A percentile compares a stretch with the other conserved stretches of the same genome.
Conservation (phyloP, 2,113 vertebrate genomes). For the Picathartes gymnocephalus region DNA sequence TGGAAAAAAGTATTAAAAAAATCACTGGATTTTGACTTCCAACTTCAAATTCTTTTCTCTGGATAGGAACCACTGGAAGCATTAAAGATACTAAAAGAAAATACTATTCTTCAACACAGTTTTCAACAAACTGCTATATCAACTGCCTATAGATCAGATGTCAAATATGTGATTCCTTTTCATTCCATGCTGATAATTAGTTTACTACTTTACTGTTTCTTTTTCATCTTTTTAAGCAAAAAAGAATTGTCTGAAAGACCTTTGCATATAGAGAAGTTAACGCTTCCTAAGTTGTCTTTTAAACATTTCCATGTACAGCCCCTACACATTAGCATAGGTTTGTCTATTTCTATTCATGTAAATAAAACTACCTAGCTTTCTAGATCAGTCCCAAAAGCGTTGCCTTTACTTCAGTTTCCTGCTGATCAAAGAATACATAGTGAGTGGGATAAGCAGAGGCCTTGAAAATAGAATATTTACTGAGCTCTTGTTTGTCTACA, state of each 20-base stretch:
- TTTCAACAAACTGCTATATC: background rate
- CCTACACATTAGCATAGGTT: background rate
- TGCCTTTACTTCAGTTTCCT: background rate
- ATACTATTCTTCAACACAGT: background rate
- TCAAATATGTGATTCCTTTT: background rate
- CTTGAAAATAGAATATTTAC: conserved; percentile 9
- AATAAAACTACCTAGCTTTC: conserved; percentile 3
- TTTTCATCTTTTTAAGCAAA: background rate
- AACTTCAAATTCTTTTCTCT: background rate
- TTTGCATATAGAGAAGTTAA: background rate
- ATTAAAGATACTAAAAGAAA: background rate
- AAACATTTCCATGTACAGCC: background rate
- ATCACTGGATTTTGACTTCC: background rate
- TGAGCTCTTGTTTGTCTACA: conserved; percentile 12
- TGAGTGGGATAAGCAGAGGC: background rate
- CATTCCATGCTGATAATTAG: background rate
- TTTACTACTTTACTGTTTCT: background rate
- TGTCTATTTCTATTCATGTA: background rate
- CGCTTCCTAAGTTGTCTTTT: background rate
- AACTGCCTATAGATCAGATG: background rate
- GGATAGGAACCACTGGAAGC: background rate
- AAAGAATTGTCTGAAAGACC: background rate
- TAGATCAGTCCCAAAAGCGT: background rate
- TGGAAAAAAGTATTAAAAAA: background rate
- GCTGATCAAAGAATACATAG: conserved; percentile 1